phyloP scores from a whole-genome alignment of 2,113 vertebrate species.

The Actenoides hombroni region DNA sequence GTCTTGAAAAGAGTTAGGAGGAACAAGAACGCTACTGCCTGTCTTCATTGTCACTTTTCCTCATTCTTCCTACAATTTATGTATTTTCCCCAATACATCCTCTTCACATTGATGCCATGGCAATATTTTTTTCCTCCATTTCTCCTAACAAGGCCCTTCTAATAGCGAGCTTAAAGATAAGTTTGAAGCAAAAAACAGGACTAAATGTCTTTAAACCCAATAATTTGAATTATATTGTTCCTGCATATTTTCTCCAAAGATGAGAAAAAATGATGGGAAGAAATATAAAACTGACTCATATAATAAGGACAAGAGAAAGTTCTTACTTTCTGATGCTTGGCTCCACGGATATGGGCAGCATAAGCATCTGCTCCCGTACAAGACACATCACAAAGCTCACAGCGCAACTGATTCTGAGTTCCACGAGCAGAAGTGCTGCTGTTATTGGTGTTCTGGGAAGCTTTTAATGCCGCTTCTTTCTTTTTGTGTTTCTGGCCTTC shows the following conservation, averaged over 20 bases:
- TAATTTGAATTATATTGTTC: background rate
- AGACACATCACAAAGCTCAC: constrained; percentile 96
- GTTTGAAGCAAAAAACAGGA: background rate
- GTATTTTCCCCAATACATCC: background rate
- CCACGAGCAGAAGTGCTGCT: constrained; percentile 82
- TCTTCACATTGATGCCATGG: background rate
- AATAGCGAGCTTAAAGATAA: background rate
- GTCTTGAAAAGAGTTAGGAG: background rate
- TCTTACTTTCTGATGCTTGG: constrained; percentile 97
- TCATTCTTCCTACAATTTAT: background rate
- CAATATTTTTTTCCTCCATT: background rate
- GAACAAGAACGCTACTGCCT: background rate
- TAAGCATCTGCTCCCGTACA: constrained; percentile 97
- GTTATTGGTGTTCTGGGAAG: constrained; percentile 87
- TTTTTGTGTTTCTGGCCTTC: constrained; percentile 99
- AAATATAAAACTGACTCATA: background rate
- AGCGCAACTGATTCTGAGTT: constrained; percentile 95
- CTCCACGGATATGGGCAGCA: constrained; percentile 95
- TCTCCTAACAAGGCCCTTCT: background rate
- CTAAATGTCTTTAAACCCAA: background rate
- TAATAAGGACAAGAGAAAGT: background rate
- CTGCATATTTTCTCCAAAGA: background rate
- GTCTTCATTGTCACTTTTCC: background rate
- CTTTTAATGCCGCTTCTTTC: constrained; percentile 94
- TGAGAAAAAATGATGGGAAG: background rate